Base-by-base conservation (phyloP, 2,113 vertebrate species). In the Peromyscus maniculatus region DNA sequence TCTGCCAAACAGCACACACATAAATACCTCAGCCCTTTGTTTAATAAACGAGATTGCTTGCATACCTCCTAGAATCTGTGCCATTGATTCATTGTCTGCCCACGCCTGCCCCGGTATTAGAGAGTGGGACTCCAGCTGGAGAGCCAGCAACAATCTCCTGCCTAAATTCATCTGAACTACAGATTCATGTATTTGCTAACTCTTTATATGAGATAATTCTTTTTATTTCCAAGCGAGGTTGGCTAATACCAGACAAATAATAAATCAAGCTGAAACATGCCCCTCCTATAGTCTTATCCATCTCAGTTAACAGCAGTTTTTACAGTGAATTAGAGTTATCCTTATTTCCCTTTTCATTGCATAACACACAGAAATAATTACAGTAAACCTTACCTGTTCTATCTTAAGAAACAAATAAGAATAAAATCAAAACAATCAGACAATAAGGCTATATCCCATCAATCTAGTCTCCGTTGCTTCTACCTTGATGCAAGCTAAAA, bases 191-290 rank as follows among this genome's bases (percentile, higher is more conserved):
- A 82, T 9, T 19, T 93, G 7, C 10, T 36, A 96, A 36, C 13
- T 66, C 6, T 55, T 49, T 33, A 15, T 43, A 46, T 59, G 17
- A 22, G 39, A 22, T 87, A 93, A 94, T 1, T 64, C 6, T 52
- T 52, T 52, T 31, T 89, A 91, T 91, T 97, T 93, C 59, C 91
- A 82, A 91, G 0, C 28, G 43, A 88, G 36, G n/a, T 74, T 64
- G 4, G 39, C 7, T 9, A 78, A 39, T 39, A 83, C 16, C 46
- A 64, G 84, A 87, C 26, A 87, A 62, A 12, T 43, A 72, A 86
- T 82, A 77, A 4, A 22, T 10, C 22, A 66, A 4, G 12, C 17
- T 31, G 4, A 94, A 75, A 69, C 11, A 39, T 55, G 2, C 9
- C 49, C 39, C 15, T 59, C 39, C 21, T 69, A 36, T 0, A 28